Evolutionary conservation across 2,797 vertebrate genomes (phyloP), one percentile per base, ranked within the genome.

Genomic region (Takifugu ocellatus): DNA sequence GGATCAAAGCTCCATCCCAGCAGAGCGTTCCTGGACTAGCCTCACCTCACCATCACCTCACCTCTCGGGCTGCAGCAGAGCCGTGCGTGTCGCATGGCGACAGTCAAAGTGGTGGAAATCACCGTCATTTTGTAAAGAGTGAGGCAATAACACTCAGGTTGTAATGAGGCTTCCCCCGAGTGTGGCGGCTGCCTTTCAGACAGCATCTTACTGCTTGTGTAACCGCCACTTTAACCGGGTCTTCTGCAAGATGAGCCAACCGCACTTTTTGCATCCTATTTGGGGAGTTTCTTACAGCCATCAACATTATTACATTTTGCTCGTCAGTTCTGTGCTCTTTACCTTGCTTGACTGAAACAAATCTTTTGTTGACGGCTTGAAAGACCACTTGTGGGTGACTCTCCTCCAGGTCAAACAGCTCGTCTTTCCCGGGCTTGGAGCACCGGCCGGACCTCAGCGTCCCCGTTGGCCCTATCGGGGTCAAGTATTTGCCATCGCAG

Each of bases 311-410:
- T 4, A 14, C 36, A 3, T 12, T 36, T 4, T 12, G 7, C 33
- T 31, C 11, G 6, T 2, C 1, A 39, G 36, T 3, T 21, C n/a
- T n/a, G 6, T 5, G 44, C n/a, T 21, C 0, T 6, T 46, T 93
- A 98, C 97, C 97, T 94, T 99, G 97, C 69, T 95, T 92, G 84
- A 95, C 93, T 0, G 97, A 99, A 79, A 99, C 93, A 1, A 91
- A 97, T 93, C 95, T 93, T 81, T 90, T 94, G 27, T 98, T 99
- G 76, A 92, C 91, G 0, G 95, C 96, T 65, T 89, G 88, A 84
- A 99, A 95, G 56, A 96, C 92, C 63, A 98, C 95, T 90, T 99
- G 97, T 0, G 97, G 97, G 63, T 95, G 94, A 70, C 96, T 97
- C 87, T 98, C 96, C 76, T 99, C 96, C 57, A 98, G 89, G 70